Conservation (phyloP, 2,113 vertebrate genomes). For the Neogobius melanostomus region DNA sequence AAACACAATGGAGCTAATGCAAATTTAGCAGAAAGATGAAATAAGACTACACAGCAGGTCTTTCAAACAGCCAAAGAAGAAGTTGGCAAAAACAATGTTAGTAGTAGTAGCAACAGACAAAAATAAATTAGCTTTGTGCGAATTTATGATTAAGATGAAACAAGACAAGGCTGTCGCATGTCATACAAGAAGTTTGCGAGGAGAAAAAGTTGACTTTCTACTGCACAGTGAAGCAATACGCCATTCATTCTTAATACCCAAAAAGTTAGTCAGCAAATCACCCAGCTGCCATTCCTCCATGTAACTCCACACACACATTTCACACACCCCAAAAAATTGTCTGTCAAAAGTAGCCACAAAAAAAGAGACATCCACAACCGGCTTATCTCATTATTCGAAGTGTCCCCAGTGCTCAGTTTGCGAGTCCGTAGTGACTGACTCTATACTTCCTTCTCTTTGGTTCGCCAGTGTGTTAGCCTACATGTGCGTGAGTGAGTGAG, state of each 20-base stretch:
- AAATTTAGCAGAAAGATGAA: background rate
- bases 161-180: too few species aligned
- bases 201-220: too few species aligned
- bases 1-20: background rate
- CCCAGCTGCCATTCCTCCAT: conserved; percentile 22
- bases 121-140: too few species aligned
- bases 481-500: conserved; percentile 55
- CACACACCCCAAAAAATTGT: background rate
- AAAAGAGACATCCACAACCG: conserved; percentile 21
- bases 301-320: conserved; percentile 24
- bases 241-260: background rate
- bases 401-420: conserved; percentile 9
- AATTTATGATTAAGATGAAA: too few species aligned
- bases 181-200: too few species aligned
- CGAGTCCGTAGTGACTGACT: background rate
- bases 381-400: conserved; percentile 48
- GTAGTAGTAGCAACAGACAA: too few species aligned
- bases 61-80: too few species aligned
- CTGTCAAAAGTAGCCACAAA: conserved; percentile 26
- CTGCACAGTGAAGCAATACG: background rate
- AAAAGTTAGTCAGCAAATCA: conserved; percentile 46
- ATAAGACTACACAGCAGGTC: too few species aligned
- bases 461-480: conserved; percentile 29
- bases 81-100: too few species aligned
- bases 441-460: conserved; percentile 14